Percentiles rank a stretch among this genome's conserved stretches.
phyloP scores from a whole-genome alignment of 2,113 vertebrate species.

The Emydura subglobosa region DNA sequence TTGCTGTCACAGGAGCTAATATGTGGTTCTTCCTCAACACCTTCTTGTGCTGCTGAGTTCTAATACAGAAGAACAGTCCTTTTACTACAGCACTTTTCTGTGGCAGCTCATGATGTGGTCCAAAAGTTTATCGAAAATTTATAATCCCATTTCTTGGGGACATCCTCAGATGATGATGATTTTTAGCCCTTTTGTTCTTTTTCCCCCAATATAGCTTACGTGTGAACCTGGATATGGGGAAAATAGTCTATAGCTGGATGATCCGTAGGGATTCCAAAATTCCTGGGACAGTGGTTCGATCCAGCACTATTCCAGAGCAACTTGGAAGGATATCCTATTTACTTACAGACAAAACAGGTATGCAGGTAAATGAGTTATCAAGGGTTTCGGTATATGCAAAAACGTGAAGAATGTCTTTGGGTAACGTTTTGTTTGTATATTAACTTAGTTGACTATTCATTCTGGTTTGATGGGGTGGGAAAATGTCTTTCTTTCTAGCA shows the following conservation, averaged over 20 bases:
- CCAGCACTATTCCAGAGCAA: slow-evolving; percentile 97
- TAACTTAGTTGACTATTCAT: not conserved
- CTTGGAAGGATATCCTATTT: slow-evolving; percentile 96
- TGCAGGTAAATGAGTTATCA: not conserved
- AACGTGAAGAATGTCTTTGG: not conserved
- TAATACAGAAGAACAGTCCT: fast-evolving
- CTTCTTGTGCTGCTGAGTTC: not conserved
- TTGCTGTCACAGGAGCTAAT: not conserved
- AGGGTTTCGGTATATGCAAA: not conserved
- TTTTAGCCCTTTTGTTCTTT: not conserved
- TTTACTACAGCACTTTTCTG: not conserved
- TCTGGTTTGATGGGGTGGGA: not conserved
- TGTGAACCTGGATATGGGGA: slow-evolving; percentile 98
- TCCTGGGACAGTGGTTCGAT: slow-evolving; percentile 93
- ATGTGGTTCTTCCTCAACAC: not conserved
- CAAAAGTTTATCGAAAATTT: not conserved
- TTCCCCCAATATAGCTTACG: slow-evolving; percentile 82
- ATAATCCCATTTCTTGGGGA: not conserved
- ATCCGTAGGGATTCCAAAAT: slow-evolving; percentile 96
- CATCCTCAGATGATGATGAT: not conserved
- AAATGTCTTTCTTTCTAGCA: not conserved
- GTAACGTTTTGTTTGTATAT: not conserved
- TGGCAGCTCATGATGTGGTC: not conserved
- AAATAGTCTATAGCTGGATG: slow-evolving; percentile 99
- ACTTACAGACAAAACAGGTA: slow-evolving; percentile 98